Percentiles rank a stretch among this genome's conserved stretches.
phyloP scores from a whole-genome alignment of 1,140 invertebrate genomes.

The Euura lappo region DNA sequence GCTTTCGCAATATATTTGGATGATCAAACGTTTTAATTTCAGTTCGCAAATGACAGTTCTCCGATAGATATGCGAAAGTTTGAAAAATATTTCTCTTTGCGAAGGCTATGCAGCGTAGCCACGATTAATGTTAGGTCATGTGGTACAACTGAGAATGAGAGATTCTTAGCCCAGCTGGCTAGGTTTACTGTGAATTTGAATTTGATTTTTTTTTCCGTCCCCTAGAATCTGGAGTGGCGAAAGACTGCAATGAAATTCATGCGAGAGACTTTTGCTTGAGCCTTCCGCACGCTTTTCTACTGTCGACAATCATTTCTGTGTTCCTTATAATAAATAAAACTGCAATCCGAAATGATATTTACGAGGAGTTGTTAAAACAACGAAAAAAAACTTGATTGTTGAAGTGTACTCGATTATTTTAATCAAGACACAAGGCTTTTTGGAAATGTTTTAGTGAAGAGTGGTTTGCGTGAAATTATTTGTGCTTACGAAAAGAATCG shows the following conservation, averaged over 20 bases:
- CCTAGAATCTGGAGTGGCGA: neutral
- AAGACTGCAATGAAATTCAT: neutral
- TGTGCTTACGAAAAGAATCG: neutral
- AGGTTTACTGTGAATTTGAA: neutral
- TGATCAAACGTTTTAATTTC: neutral
- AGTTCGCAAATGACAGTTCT: neutral
- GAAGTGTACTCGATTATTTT: neutral
- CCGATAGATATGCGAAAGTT: neutral
- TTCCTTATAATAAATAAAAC: neutral
- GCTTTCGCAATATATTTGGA: neutral
- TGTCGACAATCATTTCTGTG: conserved; percentile 1
- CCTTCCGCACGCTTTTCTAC: neutral
- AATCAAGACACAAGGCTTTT: neutral
- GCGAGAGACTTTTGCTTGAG: neutral
- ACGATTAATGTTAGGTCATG: too few species aligned
- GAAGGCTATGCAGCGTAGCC: neutral
- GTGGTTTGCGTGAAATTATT: neutral
- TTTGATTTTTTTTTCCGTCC: neutral
- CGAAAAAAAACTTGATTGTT: neutral
- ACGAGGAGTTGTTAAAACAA: neutral
- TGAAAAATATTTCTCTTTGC: neutral
- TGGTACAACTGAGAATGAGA: too few species aligned
- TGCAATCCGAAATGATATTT: neutral
- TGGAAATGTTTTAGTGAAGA: neutral
- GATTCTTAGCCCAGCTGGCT: neutral